Conservation (phyloP, 1,140 invertebrate genomes). For the Campodea augens region DNA sequence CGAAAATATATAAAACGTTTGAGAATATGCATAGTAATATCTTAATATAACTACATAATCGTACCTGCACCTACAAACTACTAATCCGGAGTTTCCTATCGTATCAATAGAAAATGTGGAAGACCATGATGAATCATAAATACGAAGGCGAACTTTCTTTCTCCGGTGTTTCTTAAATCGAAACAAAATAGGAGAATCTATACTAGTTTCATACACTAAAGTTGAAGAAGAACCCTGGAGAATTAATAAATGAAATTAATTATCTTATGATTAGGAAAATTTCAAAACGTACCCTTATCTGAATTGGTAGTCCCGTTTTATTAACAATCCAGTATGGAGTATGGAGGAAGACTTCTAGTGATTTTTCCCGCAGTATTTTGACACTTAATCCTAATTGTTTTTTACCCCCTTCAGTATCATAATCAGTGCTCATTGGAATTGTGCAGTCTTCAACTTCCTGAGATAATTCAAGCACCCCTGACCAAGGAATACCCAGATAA, state of each 20-base stretch:
- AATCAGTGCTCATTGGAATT: conserved; percentile 41
- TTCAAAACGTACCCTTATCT: conserved; percentile 41
- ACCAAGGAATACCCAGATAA: conserved; percentile 49
- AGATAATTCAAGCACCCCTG: conserved; percentile 42
- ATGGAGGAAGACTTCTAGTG: conserved; percentile 46
- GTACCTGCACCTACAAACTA: conserved; percentile 50
- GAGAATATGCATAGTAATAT: too few relatives aligned
- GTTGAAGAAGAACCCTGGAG: conserved; percentile 43
- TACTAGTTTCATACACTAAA: conserved; percentile 39
- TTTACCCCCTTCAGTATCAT: conserved; percentile 38
- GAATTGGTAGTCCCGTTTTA: conserved; percentile 57
- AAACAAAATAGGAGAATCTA: conserved; percentile 44
- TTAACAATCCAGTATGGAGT: conserved; percentile 83
- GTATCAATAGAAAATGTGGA: conserved; percentile 47
- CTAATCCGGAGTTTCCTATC: conserved; percentile 31
- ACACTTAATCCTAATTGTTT: conserved; percentile 45
- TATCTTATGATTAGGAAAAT: neutral
- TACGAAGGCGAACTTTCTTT: conserved; percentile 37
- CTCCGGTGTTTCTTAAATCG: conserved; percentile 44
- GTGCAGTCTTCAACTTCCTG: conserved; percentile 45
- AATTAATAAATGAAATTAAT: conserved; percentile 12
- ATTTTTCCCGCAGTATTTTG: conserved; percentile 36
- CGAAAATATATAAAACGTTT: too few relatives aligned
- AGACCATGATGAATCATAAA: conserved; percentile 52
- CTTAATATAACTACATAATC: too few relatives aligned